Percentiles rank a stretch among this genome's conserved stretches.
These are phyloP conservation scores for Carassius auratus DNA, from an alignment of 2,113 vertebrate species.

Conservation along the genomic window DNA sequence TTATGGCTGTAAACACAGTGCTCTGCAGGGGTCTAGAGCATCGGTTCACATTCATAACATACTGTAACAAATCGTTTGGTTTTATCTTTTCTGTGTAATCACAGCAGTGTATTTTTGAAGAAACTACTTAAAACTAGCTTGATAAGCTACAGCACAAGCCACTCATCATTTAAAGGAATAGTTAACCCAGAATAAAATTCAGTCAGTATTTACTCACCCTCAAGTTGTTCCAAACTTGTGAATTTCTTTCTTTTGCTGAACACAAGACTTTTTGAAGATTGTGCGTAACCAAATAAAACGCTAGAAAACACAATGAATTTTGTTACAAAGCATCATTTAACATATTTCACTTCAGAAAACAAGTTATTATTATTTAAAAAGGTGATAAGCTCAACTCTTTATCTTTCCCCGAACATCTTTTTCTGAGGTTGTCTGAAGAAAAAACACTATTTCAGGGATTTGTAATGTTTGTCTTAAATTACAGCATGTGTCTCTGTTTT, in stretches of 20 bases:
- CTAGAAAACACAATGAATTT: neutral
- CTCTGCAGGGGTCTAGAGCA: conserved; percentile 13
- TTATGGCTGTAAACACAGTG: conserved; percentile 36
- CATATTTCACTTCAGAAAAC: neutral
- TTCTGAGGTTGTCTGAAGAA: neutral
- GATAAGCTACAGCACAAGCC: neutral
- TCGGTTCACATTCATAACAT: neutral
- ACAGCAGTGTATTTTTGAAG: neutral
- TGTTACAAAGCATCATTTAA: neutral
- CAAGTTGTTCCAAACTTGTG: neutral
- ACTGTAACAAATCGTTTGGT: neutral
- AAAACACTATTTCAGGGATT: conserved; percentile 19
- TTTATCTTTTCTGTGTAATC: neutral
- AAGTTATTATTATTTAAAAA: neutral
- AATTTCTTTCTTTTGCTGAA: neutral
- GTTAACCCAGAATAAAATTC: neutral
- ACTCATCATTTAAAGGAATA: neutral
- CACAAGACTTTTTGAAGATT: neutral
- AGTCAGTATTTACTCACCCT: neutral
- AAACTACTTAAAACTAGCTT: neutral
- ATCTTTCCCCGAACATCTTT: neutral
- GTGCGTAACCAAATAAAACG: neutral
- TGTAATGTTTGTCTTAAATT: conserved; percentile 33
- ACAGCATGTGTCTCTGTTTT: conserved; percentile 37
- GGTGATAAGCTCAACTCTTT: neutral